Base-by-base conservation (phyloP, 2,797 vertebrate genomes). In the Tolypeutes matacus region DNA sequence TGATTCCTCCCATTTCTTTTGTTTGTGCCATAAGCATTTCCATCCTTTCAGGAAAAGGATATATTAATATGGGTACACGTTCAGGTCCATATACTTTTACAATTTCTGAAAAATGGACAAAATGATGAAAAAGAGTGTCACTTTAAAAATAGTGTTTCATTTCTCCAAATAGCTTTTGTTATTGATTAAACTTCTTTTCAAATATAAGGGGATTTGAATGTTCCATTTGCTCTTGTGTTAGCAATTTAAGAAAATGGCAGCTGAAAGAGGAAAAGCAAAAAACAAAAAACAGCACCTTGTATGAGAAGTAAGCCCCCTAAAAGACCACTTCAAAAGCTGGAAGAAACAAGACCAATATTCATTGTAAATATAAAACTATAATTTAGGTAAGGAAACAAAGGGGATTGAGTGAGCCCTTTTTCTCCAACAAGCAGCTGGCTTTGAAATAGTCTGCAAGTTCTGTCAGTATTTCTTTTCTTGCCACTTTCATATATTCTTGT, bases 381-480 rank as follows among this genome's bases (percentile, higher is more conserved):
- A 5, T 46, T 62, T 72, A n/a, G 60, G 42, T 21, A 39, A 73
- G 12, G 78, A 39, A 29, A 2, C 0, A 0, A 23, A 0, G 60
- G 67, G 96, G 96, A 95, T 92, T 94, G 89, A 95, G 76, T 85
- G 49, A 90, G n/a, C 86, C 39, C 46, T 67, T 64, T 88, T 27
- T 95, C 27, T 72, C 77, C 29, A 86, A 69, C 82, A 75, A 88
- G 60, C 94, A 96, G 93, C 89, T 94, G 96, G 95, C 53, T 83
- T 34, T 97, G 96, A 92, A 96, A 95, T 67, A 65, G 49, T 96
- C 97, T 98, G 93, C 97, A 93, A 93, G 88, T 96, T 97, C 97
- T 98, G 96, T 95, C 80, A 58, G 85, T 80, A 72, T 69, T 86
- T 96, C 53, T 56, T 91, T 94, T 36, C 82, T 91, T 81, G 51